Base-by-base conservation (phyloP, 2,797 vertebrate species). In the Esox masquinongy region DNA sequence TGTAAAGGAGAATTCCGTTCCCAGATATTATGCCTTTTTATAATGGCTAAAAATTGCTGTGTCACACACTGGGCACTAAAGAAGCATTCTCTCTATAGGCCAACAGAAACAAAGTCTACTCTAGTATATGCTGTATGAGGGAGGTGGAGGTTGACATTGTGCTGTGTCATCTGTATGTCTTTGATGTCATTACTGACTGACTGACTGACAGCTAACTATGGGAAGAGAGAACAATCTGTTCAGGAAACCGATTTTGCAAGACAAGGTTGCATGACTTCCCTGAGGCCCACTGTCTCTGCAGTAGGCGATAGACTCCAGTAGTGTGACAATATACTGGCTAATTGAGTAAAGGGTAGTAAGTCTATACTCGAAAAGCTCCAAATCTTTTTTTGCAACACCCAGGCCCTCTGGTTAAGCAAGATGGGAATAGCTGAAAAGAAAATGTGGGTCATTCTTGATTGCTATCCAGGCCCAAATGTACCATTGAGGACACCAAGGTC, bases 11-110 rank as follows among this genome's bases (percentile, higher is more conserved):
- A 26, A 22, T 14, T 69, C 34, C 17, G 14, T 69, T 43, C 39
- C 4, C 68, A 76, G 68, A 81, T 69, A 14, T 26, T 26, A 74
- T 67, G 74, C 69, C 69, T 69, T 59, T 51, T 68, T 22, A 72
- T 79, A 82, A 82, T 80, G 72, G 68, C 67, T 77, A 61, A 61
- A 78, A 82, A 82, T 84, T 80, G 80, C 72, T 4, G 22, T 73
- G 68, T 78, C 74, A 77, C 66, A 29, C 72, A 39, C 77, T 22
- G 39, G 31, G 71, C 66, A 68, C 67, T 76, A 77, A 75, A 81
- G 74, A 79, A 68, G 74, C 74, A 78, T 74, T 77, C 72, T 79
- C 76, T 67, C 68, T 74, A 77, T 51, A 70, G 75, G 59, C 56
- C 70, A 24, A 9, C 43, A 4, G 59, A 74, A 47, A 68, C 29